A percentile compares a stretch with the other conserved stretches of the same genome.
These are phyloP conservation scores for Hyposoter didymator DNA, from an alignment of 2,888 invertebrate genomes.

Conservation along the genomic window DNA sequence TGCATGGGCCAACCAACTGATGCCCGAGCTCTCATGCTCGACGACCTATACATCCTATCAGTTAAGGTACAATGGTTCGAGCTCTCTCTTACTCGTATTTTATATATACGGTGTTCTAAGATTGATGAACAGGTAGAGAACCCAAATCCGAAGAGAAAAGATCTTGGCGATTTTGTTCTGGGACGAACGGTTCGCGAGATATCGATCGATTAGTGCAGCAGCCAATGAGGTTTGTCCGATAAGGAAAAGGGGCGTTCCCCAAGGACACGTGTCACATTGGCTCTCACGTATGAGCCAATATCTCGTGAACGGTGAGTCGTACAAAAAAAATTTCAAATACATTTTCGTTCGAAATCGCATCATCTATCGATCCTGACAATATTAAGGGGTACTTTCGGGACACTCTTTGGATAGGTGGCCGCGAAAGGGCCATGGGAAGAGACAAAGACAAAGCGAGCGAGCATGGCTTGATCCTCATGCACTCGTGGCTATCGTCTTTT, in stretches of 20 bases:
- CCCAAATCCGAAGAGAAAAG: neutral
- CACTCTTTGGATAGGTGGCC: slow-evolving; percentile 14
- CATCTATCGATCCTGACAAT: neutral
- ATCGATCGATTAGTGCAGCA: neutral
- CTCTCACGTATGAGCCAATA: neutral
- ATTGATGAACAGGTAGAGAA: neutral
- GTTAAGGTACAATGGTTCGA: slow-evolving; percentile 64
- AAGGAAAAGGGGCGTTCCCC: neutral
- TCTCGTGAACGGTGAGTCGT: neutral
- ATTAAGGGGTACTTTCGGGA: neutral
- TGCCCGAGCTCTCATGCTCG: slow-evolving; percentile 69
- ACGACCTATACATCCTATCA: slow-evolving; percentile 55
- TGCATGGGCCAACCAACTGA: slow-evolving; percentile 73
- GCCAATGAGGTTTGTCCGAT: neutral
- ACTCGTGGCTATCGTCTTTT: slow-evolving; percentile 20
- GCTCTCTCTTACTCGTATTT: slow-evolving; percentile 20
- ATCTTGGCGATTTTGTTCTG: neutral
- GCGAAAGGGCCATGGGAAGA: slow-evolving; percentile 67
- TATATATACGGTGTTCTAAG: neutral
- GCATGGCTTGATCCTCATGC: slow-evolving; percentile 56
- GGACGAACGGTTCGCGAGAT: neutral
- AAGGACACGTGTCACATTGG: neutral
- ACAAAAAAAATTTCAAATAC: neutral
- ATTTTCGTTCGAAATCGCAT: slow-evolving; percentile 44
- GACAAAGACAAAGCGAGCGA: slow-evolving; percentile 47